Percentiles rank a stretch among this genome's conserved stretches.
Conservation (phyloP, 2,797 vertebrate genomes). For the Peromyscus nudipes region DNA sequence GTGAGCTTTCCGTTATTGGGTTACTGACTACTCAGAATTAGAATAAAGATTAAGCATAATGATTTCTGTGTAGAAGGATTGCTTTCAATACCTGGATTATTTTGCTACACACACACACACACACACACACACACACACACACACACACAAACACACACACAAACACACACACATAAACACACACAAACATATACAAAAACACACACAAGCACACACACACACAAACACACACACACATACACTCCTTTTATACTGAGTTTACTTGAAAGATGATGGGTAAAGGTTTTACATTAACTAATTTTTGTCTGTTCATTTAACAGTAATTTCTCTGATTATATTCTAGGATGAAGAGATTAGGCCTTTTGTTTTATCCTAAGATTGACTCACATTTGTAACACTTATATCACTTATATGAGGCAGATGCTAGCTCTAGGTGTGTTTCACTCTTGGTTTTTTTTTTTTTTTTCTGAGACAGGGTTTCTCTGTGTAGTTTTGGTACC, state of each 20-base stretch:
- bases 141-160: neutral
- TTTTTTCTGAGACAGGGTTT: too few species aligned
- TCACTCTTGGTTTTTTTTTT: neutral
- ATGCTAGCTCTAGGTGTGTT: neutral
- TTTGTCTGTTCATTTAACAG: constrained; percentile 25
- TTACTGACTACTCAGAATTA: neutral
- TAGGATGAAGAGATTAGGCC: neutral
- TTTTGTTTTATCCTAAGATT: constrained; percentile 46
- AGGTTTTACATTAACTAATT: constrained; percentile 41
- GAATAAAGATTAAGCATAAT: neutral
- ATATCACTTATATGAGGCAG: neutral
- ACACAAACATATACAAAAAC: neutral
- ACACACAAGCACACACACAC: neutral
- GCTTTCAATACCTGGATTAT: constrained; percentile 1
- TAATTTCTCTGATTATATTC: neutral
- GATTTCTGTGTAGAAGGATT: neutral
- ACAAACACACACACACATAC: neutral
- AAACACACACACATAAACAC: neutral
- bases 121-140: neutral
- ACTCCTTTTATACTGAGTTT: neutral
- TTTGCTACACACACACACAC: neutral
- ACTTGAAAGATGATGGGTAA: constrained; percentile 47
- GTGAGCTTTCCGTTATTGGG: neutral
- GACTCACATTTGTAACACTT: neutral
- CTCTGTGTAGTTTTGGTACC: too few species aligned